Evolutionary conservation across 2,113 vertebrate species (phyloP).

Genomic region (Catharus minimus): DNA sequence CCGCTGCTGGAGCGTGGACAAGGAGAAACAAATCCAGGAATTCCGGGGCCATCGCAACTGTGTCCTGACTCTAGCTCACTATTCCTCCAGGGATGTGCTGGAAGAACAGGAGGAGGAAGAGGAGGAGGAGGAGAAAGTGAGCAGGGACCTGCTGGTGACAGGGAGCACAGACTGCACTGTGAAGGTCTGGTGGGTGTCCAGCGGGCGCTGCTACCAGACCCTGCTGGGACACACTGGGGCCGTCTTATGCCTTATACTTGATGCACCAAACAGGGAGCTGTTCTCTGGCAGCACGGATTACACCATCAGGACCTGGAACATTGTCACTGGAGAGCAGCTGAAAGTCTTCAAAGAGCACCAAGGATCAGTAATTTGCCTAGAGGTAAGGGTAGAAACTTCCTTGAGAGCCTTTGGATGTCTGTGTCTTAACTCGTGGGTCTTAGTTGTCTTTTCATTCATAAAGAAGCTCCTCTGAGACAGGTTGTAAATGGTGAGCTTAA

Average conservation of each 20-base stretch:
- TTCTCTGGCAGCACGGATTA: slow-evolving; percentile 82
- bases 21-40: slow-evolving; percentile 75
- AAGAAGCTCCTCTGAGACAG: neutral
- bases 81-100: slow-evolving; percentile 71
- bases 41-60: slow-evolving; percentile 83
- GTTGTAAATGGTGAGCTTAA: neutral
- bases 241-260: slow-evolving; percentile 78
- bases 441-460: neutral
- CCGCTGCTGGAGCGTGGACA: slow-evolving; percentile 77
- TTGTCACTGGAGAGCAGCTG: slow-evolving; percentile 79
- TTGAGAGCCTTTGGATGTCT: neutral
- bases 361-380: slow-evolving; percentile 81
- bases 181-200: slow-evolving; percentile 82
- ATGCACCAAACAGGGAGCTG: slow-evolving; percentile 70
- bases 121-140: slow-evolving; percentile 49
- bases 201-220: slow-evolving; percentile 80
- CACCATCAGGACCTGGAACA: slow-evolving; percentile 81
- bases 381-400: slow-evolving; percentile 69
- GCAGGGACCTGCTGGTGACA: slow-evolving; percentile 79
- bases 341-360: slow-evolving; percentile 81
- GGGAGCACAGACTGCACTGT: slow-evolving; percentile 82
- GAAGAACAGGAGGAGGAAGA: slow-evolving; percentile 59
- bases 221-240: slow-evolving; percentile 81
- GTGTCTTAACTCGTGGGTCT: neutral
- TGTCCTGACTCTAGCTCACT: slow-evolving; percentile 77